Evolutionary conservation across 2,113 vertebrate species (phyloP).

Genomic region (Entomyzon cyanotis): DNA sequence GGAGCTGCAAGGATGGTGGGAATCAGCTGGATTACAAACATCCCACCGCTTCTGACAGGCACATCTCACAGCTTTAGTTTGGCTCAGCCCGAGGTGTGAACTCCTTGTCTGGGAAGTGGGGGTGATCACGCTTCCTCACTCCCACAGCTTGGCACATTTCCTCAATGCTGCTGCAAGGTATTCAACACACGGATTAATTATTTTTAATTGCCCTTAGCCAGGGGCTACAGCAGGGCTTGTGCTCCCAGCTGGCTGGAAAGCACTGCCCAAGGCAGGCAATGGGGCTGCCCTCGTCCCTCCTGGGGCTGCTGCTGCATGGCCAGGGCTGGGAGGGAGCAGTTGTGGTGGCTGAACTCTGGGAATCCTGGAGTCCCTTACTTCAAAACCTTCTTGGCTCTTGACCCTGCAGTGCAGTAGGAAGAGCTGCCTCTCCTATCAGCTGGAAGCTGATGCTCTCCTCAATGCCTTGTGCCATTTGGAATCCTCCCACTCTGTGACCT

Average conservation of each 20-base stretch:
- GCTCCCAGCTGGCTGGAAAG: background rate
- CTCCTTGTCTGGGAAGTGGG: background rate
- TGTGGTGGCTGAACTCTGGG: background rate
- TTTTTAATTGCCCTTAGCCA: background rate
- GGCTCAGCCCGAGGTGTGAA: background rate
- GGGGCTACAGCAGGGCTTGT: background rate
- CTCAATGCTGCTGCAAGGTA: background rate
- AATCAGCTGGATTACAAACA: background rate
- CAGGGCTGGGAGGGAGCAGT: background rate
- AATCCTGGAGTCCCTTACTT: background rate
- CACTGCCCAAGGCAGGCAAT: rapidly evolving
- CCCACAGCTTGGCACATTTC: background rate
- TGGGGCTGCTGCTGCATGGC: rapidly evolving
- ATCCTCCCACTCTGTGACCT: background rate
- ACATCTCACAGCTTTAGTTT: background rate
- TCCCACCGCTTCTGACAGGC: background rate
- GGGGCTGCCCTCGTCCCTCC: rapidly evolving
- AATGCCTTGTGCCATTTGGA: background rate
- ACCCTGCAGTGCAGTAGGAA: background rate
- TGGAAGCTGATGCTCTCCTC: background rate
- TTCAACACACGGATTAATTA: background rate
- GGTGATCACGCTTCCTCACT: background rate
- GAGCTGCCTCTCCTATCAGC: background rate
- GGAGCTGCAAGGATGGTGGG: background rate
- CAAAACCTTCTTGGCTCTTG: background rate